Base-by-base conservation (phyloP, 2,797 vertebrate genomes). In the Cirrhinus molitorella region DNA sequence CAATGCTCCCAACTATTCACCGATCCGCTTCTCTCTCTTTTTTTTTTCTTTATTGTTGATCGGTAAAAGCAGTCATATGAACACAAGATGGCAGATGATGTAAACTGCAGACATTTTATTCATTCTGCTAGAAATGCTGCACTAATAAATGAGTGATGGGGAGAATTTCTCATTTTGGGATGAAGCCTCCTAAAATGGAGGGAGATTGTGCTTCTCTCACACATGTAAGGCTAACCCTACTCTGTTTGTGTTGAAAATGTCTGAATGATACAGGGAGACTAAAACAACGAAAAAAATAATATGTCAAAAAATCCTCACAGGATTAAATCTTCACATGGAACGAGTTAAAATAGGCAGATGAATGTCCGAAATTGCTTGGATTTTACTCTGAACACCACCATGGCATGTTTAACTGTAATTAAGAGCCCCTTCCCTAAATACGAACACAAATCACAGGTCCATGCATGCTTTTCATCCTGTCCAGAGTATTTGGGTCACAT, bases 401-500 rank as follows among this genome's bases (percentile, higher is more conserved):
- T 83, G 40, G 17, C 6, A 51, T 71, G 51, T 79, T 73, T 40
- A 61, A 31, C 47, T 53, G 23, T 79, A 49, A 74, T 63, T 43
- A 76, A 65, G 31, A 61, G 40, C 12, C 17, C 37, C 10, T 79
- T 80, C 25, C 31, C 34, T 14, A n/a, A 31, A 68, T 51, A 74
- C 21, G n/a, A 76, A 34, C 47, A 57, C 7, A 61, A 25, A n/a
- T 51, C 73, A n/a, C 70, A 43, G 31, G 68, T 65, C 17, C 10
- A 37, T 34, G 65, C 9, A 76, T 49, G 34, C 73, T 63, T 51
- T 53, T 71, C 13, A 76, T 59, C 55, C 51, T 11, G n/a, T 82
- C 51, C 59, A 45, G 55, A 85, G 75, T 74, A 86, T 83, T 86
- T 83, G 49, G 79, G 79, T 86, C 79, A 86, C 63, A 77, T 49